Base-by-base conservation (phyloP, 2,888 invertebrate species). In the Nasonovia ribisnigri region DNA sequence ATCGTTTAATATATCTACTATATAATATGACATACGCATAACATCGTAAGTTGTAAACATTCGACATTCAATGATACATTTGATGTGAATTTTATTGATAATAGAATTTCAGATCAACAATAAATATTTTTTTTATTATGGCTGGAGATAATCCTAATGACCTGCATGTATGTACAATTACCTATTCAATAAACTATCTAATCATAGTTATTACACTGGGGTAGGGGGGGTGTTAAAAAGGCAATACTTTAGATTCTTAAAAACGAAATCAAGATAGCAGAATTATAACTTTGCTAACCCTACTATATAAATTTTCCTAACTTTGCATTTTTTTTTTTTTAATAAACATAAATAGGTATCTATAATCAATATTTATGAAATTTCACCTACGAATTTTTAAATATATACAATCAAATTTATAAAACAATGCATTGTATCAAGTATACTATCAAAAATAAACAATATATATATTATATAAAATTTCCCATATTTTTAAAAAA, bases 81-180 rank as follows among this genome's bases (percentile, higher is more conserved):
- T 67, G 3, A 67, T n/a, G 67, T n/a, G 67, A 67, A n/a, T 36
- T 16, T 67, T 67, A 67, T 67, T 67, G 67, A n/a, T n/a, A n/a
- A 36, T 16, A 67, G n/a, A 16, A 67, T 36, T 67, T 29, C 13
- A 67, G 67, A 36, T n/a, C 13, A 67, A 67, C n/a, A 36, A 36
- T n/a, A 67, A 67, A 67, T 54, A 54, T 67, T 67, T n/a, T 67
- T 67, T 67, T 67, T 67, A 67, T n/a, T 36, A 67, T 67, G 67
- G 0, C 67, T 67, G 67, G 16, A 36, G n/a, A 67, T 67, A 13
- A 67, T 36, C 16, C 67, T 67, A 16, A 16, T 67, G 67, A 67
- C n/a, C n/a, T n/a, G 16, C 5, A 67, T 36, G 67, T 67, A 87
- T n/a, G n/a, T n/a, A 86, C 77, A 46, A 86, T 3, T 29, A 86